Base-by-base conservation (phyloP, 2,888 invertebrate genomes). In the Altica lythri region DNA sequence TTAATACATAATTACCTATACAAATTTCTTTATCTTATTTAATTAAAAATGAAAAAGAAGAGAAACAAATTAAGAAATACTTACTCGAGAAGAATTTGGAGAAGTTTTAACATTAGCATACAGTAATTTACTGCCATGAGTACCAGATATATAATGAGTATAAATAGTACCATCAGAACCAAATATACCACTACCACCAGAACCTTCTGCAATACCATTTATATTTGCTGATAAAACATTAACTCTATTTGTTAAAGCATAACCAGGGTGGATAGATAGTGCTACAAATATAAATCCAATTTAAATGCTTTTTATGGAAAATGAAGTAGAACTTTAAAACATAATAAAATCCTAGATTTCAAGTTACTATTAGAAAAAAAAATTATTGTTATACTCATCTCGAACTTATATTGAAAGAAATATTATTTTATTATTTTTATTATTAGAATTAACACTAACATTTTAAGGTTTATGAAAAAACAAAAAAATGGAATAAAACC, bases 151-250 rank as follows among this genome's bases (percentile, higher is more conserved):
- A 30, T 61, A 58, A 19, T 43, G 48, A 4, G 40, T 42, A 6
- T 59, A 49, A 10, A 63, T 51, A 18, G 49, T 57, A 14, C 70
- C 70, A 44, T 64, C 60, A 10, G 54, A 37, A 1, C 55, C 58
- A 22, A 64, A 65, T 32, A 70, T 67, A 13, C 64, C 67, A 35
- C 65, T 68, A 9, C 70, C 70, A 14, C 70, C 65, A 3, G 42
- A 38, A 2, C 63, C 67, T 1, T 54, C 54, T 6, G 19, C 37
- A 1, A 65, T 62, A 14, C 52, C 46, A 37, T 66, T 65, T 27
- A 63, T 49, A 51, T 63, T 63, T 4, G 70, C 60, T 1, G 68
- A 68, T 40, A 70, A 44, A 5, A 70, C 40, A 47, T 69, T 69
- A 1, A 70, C 63, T 32, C 60, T 62, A 19, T 63, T 67, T 3